phyloP scores from a whole-genome alignment of 2,888 invertebrate species.

The Trisateles emortualis region DNA sequence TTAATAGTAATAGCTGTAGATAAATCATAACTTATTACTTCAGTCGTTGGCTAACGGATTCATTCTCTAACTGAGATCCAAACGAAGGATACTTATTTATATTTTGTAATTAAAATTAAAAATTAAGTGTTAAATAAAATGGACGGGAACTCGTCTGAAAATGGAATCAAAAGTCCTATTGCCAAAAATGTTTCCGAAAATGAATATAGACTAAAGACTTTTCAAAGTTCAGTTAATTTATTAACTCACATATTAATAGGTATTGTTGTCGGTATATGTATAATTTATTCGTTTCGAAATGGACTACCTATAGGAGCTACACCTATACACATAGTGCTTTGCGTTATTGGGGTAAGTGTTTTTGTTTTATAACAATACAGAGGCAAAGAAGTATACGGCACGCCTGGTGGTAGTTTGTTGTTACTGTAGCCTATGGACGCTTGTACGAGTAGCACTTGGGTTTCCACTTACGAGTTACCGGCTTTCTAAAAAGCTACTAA shows the following conservation, averaged over 20 bases:
- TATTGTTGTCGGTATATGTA: conserved; percentile 56
- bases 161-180: not conserved
- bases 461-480: no score
- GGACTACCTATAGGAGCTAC: conserved; percentile 60
- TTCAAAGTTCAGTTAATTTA: conserved; percentile 61
- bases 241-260: conserved; percentile 70
- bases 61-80: conserved; percentile 23
- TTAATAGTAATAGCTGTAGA: conserved; percentile 10
- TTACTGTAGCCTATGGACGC: no score
- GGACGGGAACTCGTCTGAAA: not conserved
- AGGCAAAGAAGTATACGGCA: no score
- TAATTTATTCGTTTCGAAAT: conserved; percentile 60
- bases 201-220: conserved; percentile 57
- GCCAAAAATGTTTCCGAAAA: not conserved
- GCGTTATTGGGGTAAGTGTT: conserved; percentile 74
- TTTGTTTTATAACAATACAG: no score
- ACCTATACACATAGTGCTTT: conserved; percentile 65
- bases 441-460: no score
- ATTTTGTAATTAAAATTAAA: not conserved
- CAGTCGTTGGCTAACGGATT: conserved; percentile 5
- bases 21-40: no score
- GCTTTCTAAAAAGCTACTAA: no score
- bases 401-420: no score
- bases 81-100: not conserved
- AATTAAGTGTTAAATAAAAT: not conserved